Evolutionary conservation across 2,113 vertebrate genomes (phyloP).

Genomic region (Passer domesticus): DNA sequence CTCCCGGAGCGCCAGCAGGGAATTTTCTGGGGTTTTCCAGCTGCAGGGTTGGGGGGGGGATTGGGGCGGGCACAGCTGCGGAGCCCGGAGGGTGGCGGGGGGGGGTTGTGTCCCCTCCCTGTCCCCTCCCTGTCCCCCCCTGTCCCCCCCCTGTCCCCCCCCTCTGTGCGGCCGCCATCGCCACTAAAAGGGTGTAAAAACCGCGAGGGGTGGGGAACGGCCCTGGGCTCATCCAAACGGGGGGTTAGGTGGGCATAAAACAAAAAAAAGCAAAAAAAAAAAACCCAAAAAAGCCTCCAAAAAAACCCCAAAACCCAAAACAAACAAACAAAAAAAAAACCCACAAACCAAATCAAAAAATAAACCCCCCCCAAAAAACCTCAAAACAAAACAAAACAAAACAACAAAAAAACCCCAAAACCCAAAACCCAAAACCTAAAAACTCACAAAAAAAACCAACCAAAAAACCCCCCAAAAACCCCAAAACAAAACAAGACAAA

Average conservation of each 20-base stretch:
- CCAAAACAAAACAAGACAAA: no score
- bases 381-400: no score
- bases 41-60: not conserved
- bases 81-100: not conserved
- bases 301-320: not conserved
- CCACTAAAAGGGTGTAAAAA: not conserved
- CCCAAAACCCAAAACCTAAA: no score
- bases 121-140: not conserved
- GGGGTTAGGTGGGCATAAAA: not conserved
- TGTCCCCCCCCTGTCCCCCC: not conserved
- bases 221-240: not conserved
- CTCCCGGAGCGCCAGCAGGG: rapidly evolving
- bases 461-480: no score
- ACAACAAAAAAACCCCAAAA: no score
- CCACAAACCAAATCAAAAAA: no score
- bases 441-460: no score
- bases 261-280: not conserved
- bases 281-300: not conserved
- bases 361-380: no score
- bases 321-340: no score
- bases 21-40: not conserved
- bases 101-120: not conserved
- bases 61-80: not conserved
- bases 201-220: not conserved
- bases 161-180: no score